phyloP scores from a whole-genome alignment of 2,888 invertebrate genomes.

The Cabera pusaria region DNA sequence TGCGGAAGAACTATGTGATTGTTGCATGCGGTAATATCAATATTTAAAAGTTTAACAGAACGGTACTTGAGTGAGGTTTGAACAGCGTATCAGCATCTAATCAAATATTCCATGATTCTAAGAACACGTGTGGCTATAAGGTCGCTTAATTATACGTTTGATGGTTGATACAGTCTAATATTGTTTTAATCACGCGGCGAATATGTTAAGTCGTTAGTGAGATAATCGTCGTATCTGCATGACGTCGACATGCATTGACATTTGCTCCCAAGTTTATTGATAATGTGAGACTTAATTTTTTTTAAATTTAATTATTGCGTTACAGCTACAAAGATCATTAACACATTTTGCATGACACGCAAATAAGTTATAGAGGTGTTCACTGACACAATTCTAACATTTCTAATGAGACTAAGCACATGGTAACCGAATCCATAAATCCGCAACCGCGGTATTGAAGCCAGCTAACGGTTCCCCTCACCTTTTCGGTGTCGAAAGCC shows the following conservation, averaged over 20 bases:
- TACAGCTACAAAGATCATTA: too few species aligned
- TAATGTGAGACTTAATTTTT: constrained; percentile 1
- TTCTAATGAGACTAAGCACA: background rate
- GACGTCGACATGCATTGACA: constrained; percentile 14
- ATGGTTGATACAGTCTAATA: constrained; percentile 13
- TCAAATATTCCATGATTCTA: too few species aligned
- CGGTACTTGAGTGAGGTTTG: too few species aligned
- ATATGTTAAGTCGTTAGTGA: constrained; percentile 8
- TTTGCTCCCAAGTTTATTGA: constrained; percentile 13
- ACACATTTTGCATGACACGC: too few species aligned
- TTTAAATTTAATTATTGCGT: background rate
- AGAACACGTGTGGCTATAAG: constrained; percentile 19
- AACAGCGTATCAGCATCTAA: too few species aligned
- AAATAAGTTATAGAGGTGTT: too few species aligned
- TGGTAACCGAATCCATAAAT: constrained; percentile 8
- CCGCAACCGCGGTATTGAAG: constrained; percentile 17
- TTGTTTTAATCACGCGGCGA: constrained; percentile 5
- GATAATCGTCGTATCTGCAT: constrained; percentile 14
- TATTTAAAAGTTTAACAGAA: too few species aligned
- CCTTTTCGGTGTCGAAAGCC: constrained; percentile 68
- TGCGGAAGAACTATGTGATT: constrained; percentile 4
- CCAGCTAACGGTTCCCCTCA: constrained; percentile 54
- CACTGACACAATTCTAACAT: constrained; percentile 1
- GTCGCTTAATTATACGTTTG: constrained; percentile 12
- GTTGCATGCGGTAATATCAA: background rate